Evolutionary conservation across 2,888 invertebrate genomes (phyloP), one percentile per base, ranked within the genome.

Genomic region (Agrilus biguttatus): DNA sequence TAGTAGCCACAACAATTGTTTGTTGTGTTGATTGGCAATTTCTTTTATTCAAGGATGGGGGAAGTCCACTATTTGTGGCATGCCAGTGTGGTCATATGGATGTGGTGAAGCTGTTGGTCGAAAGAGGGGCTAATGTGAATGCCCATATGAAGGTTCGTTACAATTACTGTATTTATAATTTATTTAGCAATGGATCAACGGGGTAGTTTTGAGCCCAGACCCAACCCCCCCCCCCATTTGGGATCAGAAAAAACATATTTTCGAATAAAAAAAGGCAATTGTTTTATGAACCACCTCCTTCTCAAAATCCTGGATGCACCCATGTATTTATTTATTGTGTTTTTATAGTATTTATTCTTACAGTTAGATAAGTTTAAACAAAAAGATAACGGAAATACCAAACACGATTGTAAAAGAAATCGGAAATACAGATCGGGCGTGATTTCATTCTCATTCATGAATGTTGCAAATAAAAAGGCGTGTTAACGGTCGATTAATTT

Each of bases 31-130:
- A 17, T 4, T 17, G n/a, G 17, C 17, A 17, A 13, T 36, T 44
- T 42, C 46, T 40, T 46, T 48, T 46, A 48, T 46, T 62, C 37
- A 64, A 92, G 91, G 93, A 95, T 63, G 92, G 93, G n/a, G 93
- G 92, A 44, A 92, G 93, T 23, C 88, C 95, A 0, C 69, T 93
- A 44, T 91, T 93, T 63, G 85, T 95, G 42, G 83, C 93, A 40
- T 86, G 90, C 52, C 91, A 93, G 60, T 88, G 89, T 60, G 92
- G 91, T 1, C 89, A 93, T 63, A 70, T 87, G 55, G 83, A 89
- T 46, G 83, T 92, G 47, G 91, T 89, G 5, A 79, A 85, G 53
- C 85, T 88, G 61, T 70, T 95, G 6, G 74, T 93, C 42, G 77
- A 77, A 46, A 76, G 83, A 55, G 91, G 91, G 8, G 86, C 87